phyloP scores from a whole-genome alignment of 2,888 invertebrate genomes.

The Drosophila subsilvestris region DNA sequence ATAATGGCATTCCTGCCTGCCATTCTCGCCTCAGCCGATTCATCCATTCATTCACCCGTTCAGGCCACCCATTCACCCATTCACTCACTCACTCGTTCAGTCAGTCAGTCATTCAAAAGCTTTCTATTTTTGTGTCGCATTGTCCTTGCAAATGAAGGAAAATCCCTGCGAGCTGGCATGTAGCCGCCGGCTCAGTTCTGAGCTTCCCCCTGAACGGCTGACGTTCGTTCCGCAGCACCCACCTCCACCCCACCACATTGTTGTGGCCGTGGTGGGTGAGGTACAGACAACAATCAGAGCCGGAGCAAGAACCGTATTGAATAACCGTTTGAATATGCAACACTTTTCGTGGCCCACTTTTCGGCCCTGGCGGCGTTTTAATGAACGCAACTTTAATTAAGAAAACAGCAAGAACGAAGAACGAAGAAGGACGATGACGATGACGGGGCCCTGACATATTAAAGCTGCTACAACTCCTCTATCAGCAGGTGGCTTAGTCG shows the following conservation, averaged over 20 bases:
- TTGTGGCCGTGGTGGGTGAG: neutral
- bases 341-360: constrained; percentile 74
- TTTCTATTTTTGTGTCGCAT: constrained; percentile 58
- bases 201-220: constrained; percentile 31
- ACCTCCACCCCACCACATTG: neutral
- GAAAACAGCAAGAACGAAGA: constrained; percentile 9
- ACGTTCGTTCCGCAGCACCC: constrained; percentile 32
- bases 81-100: constrained; percentile 40
- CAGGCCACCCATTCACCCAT: constrained; percentile 51
- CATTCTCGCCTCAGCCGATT: constrained; percentile 30
- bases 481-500: constrained; percentile 29
- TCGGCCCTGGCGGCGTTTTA: constrained; percentile 54
- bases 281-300: constrained; percentile 15
- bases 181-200: neutral
- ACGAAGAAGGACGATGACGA: neutral
- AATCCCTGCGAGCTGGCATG: constrained; percentile 43
- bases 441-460: constrained; percentile 51
- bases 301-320: constrained; percentile 58
- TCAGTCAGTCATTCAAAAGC: constrained; percentile 44
- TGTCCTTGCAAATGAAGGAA: constrained; percentile 81
- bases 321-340: constrained; percentile 75
- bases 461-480: constrained; percentile 34
- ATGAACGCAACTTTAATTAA: constrained; percentile 72
- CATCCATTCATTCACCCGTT: constrained; percentile 50
- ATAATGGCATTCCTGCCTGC: constrained; percentile 71